phyloP scores from a whole-genome alignment of 2,888 invertebrate species.

The Dusona sp. region DNA sequence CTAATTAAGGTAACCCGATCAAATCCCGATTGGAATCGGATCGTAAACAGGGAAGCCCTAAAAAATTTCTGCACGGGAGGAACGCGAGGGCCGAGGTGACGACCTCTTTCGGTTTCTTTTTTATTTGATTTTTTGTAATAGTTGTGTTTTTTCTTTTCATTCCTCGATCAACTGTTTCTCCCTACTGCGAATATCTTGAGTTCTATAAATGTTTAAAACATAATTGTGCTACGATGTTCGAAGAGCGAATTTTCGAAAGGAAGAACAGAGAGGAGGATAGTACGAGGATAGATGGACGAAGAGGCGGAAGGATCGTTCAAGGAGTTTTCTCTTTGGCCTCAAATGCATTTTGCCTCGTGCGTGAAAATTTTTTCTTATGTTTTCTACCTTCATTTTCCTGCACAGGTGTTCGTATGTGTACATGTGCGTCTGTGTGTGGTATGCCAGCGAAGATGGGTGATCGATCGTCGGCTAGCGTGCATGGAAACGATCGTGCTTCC shows the following conservation, averaged over 20 bases:
- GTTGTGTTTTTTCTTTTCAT: neutral
- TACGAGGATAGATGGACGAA: constrained; percentile 44
- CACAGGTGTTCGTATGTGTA: neutral
- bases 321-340: constrained; percentile 30
- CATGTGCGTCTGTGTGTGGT: constrained; percentile 20
- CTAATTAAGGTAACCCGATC: no score
- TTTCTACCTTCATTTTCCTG: constrained; percentile 23
- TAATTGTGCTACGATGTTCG: neutral
- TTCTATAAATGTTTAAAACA: neutral
- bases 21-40: no score
- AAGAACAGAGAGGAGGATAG: neutral
- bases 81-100: constrained; percentile 46
- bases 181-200: neutral
- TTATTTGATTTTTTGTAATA: neutral
- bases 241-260: neutral
- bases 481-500: constrained; percentile 75
- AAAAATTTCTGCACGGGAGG: no score
- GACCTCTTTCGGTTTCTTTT: constrained; percentile 25
- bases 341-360: constrained; percentile 48
- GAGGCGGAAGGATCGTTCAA: constrained; percentile 53
- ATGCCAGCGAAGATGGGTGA: constrained; percentile 72
- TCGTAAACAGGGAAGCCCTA: no score
- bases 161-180: constrained; percentile 27
- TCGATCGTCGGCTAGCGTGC: constrained; percentile 77
- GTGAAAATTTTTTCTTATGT: constrained; percentile 21